Conservation (phyloP, 2,113 vertebrate genomes). For the human region GRCh38 chr14:37552001-37552500, state of each 20-base stretch:
- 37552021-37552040: not conserved
- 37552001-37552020: not conserved
- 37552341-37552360: not conserved
- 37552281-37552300: not conserved
- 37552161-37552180: not conserved
- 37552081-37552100: constrained; percentile 11
- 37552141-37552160: not conserved
- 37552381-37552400: not conserved
- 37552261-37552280: not conserved
- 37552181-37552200: not conserved
- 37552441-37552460: not conserved
- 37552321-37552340: not conserved
- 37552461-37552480: not conserved
- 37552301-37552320: not conserved
- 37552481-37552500: not conserved
- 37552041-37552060: not conserved
- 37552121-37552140: not conserved
- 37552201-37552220: not conserved
- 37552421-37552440: not conserved
- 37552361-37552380: not conserved
- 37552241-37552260: not conserved
- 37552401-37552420: not conserved
- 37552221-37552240: not conserved
- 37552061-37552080: not conserved
- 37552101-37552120: not conserved